Evolutionary conservation across 2,888 invertebrate species (phyloP).

Genomic region (Lypha dubia): DNA sequence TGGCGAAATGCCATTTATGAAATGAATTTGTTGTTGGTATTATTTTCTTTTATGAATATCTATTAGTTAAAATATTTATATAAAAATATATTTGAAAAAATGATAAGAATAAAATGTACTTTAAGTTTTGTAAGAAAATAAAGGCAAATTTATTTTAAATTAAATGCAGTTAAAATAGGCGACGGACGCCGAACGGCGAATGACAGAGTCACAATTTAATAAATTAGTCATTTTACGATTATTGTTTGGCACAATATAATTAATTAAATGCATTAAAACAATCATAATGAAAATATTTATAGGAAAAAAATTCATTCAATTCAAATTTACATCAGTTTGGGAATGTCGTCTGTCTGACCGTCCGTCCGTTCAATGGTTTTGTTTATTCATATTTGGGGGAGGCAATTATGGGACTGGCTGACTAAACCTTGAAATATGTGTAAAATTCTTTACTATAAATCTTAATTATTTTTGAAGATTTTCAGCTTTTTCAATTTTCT

Average conservation of each 20-base stretch:
- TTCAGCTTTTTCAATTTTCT: neutral
- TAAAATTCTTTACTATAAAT: too few species aligned
- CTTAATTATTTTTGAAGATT: slow-evolving; percentile 13
- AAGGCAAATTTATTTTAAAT: slow-evolving; percentile 5
- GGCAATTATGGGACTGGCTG: slow-evolving; percentile 1
- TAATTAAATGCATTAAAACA: slow-evolving; percentile 42
- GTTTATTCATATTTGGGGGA: neutral
- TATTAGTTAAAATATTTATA: slow-evolving; percentile 35
- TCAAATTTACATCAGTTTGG: slow-evolving; percentile 19
- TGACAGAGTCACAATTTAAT: slow-evolving; percentile 46
- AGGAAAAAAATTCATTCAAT: slow-evolving; percentile 15
- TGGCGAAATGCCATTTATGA: slow-evolving; percentile 65
- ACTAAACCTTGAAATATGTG: slow-evolving; percentile 48
- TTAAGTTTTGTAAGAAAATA: neutral
- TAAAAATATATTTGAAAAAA: slow-evolving; percentile 48
- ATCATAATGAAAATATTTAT: slow-evolving; percentile 49
- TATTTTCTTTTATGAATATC: slow-evolving; percentile 41
- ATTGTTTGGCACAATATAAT: slow-evolving; percentile 63
- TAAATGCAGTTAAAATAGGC: slow-evolving; percentile 43
- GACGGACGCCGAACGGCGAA: slow-evolving; percentile 16
- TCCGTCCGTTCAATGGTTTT: too few species aligned
- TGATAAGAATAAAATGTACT: slow-evolving; percentile 1
- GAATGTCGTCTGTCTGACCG: slow-evolving; percentile 18
- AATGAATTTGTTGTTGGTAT: slow-evolving; percentile 61
- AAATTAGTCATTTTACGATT: slow-evolving; percentile 71